Base-by-base conservation (phyloP, 2,888 invertebrate species). In the Strigamia crassipes region DNA sequence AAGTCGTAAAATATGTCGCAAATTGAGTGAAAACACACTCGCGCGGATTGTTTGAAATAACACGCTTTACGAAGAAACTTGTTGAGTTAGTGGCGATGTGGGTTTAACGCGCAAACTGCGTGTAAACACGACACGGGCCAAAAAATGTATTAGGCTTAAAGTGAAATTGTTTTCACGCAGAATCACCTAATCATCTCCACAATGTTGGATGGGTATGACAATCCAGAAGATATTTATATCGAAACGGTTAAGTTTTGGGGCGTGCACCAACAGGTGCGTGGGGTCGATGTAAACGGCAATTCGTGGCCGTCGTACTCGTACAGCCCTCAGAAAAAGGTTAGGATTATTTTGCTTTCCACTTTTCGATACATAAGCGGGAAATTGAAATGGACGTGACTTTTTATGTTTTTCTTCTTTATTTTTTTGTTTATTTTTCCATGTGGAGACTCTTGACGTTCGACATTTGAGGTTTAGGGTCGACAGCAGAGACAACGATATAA, bases 191-290 rank as follows among this genome's bases (percentile, higher is more conserved):
- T 2, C 10, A 27, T 73, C 23, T 31, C 31, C 8, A 31, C 73
- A 31, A 23, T 73, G 31, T 2, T 73, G 12, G 73, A 73, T n/a
- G 73, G 73, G n/a, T 73, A 73, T n/a, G 73, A 73, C 73, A 73
- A 73, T 27, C 31, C 73, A 13, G 42, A 42, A n/a, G 41, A 12
- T 5, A 38, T 78, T 18, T 78, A 31, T 42, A 78, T 78, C 41
- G 42, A 78, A 23, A 41, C 41, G 38, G 42, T 78, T 38, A 42
- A 38, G 42, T 78, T 78, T 38, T 78, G 78, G 78, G 78, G 78
- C 1, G 38, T 78, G 41, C 38, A 9, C 4, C 18, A 78, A 78
- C 15, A 5, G 21, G 21, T 23, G 18, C 21, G 21, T 13, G 13
- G 18, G 12, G 34, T 78, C 41, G 78, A 78, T 5, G 78, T 78